Evolutionary conservation across 2,797 vertebrate species (phyloP).

Genomic region (Glyptemys insculpta): DNA sequence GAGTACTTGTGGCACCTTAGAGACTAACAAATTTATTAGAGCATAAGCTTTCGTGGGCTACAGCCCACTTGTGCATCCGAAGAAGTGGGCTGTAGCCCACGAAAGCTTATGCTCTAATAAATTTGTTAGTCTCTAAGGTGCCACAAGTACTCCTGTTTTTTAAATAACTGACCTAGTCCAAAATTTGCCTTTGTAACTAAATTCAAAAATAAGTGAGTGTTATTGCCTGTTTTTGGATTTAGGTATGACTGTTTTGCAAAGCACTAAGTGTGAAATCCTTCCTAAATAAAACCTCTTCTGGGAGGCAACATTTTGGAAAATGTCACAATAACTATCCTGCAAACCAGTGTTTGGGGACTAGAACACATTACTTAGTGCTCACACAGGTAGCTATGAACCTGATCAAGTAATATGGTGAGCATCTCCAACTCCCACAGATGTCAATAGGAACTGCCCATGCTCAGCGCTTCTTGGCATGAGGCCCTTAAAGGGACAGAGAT

Average conservation of each 20-base stretch:
- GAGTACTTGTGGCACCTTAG: no score
- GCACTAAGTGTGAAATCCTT: rapidly evolving
- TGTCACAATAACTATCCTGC: neutral
- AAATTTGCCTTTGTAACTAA: neutral
- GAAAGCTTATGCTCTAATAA: no score
- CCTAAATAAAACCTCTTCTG: neutral
- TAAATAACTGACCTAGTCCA: neutral
- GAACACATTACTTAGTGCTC: neutral
- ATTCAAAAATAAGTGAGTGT: neutral
- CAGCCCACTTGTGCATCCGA: no score
- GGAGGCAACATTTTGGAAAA: neutral
- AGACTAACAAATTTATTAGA: no score
- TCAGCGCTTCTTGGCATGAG: neutral
- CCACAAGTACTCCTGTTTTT: no score
- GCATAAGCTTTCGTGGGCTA: no score
- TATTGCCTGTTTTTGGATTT: neutral
- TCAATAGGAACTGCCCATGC: neutral
- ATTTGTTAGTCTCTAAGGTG: no score
- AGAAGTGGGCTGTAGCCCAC: no score
- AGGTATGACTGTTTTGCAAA: neutral
- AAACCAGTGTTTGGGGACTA: neutral
- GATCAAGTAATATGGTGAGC: neutral
- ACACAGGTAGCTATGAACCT: neutral
- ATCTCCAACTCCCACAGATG: neutral
- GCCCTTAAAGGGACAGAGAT: neutral